phyloP scores from a whole-genome alignment of 2,113 vertebrate species.

The Propithecus coquereli region DNA sequence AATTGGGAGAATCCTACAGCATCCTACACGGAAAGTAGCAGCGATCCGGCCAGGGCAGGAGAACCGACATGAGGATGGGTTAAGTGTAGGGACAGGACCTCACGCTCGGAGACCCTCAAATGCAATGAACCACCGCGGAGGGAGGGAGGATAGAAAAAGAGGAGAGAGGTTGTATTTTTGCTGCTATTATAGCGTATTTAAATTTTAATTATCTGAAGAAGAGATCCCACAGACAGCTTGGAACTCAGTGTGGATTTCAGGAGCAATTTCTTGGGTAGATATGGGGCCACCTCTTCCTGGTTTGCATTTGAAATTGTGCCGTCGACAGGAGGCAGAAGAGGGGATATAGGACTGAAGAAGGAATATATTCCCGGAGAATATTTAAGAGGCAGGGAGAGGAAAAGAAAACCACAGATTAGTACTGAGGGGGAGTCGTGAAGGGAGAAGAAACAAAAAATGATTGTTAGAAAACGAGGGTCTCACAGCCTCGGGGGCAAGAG shows the following conservation, averaged over 20 bases:
- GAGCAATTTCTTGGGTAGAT: background rate
- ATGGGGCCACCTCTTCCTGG: background rate
- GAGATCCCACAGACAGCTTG: background rate
- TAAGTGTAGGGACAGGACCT: too few relatives aligned
- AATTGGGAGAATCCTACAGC: rapidly evolving
- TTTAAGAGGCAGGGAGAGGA: background rate
- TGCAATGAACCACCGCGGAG: background rate
- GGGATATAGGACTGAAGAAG: rapidly evolving
- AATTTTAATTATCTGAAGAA: background rate
- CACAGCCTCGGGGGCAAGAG: background rate
- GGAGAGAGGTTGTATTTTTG: background rate
- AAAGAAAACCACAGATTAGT: too few relatives aligned
- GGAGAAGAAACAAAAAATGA: background rate
- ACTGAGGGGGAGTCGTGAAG: too few relatives aligned
- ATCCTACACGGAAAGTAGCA: background rate
- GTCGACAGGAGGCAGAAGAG: background rate
- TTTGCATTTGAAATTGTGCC: too few relatives aligned
- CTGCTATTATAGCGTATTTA: background rate
- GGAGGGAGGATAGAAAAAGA: background rate
- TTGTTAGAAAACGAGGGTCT: rapidly evolving
- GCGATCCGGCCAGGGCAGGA: rapidly evolving
- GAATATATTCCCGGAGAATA: too few relatives aligned
- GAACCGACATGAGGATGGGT: background rate
- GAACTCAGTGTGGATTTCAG: background rate
- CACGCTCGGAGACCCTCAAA: background rate